These are phyloP conservation scores for Cydia amplana DNA, from an alignment of 1,140 invertebrate species.

Conservation along the genomic window DNA sequence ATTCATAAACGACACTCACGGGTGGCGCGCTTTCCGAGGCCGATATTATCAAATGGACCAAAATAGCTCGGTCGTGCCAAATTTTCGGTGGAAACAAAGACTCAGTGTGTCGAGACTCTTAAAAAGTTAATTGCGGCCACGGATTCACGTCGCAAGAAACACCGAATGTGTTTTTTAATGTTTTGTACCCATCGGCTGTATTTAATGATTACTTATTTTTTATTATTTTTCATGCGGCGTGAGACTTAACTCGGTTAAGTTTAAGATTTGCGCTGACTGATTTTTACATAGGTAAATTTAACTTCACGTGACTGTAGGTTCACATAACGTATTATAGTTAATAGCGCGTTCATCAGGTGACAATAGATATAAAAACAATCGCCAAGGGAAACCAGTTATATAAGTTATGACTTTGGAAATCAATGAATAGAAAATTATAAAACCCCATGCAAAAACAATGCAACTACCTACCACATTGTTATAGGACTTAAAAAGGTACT, in stretches of 20 bases:
- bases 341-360: too few species aligned
- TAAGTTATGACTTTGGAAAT: too few species aligned
- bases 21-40: constrained; percentile 12
- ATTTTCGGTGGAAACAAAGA: constrained; percentile 31
- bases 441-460: neutral
- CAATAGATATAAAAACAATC: too few species aligned
- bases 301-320: too few species aligned
- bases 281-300: too few species aligned
- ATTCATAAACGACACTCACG: neutral
- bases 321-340: too few species aligned
- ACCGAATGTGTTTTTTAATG: constrained; percentile 21
- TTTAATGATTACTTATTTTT: constrained; percentile 14
- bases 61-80: constrained; percentile 31
- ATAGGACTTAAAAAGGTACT: neutral
- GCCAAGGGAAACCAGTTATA: too few species aligned
- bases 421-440: neutral
- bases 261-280: too few species aligned
- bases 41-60: constrained; percentile 12
- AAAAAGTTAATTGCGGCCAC: constrained; percentile 27
- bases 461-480: neutral
- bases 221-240: neutral
- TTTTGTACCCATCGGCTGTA: neutral
- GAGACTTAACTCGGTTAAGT: neutral
- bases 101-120: constrained; percentile 20
- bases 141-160: constrained; percentile 14